A percentile compares a stretch with the other conserved stretches of the same genome.
phyloP scores from a whole-genome alignment of 2,888 invertebrate genomes.

The Antheraea yamamai region DNA sequence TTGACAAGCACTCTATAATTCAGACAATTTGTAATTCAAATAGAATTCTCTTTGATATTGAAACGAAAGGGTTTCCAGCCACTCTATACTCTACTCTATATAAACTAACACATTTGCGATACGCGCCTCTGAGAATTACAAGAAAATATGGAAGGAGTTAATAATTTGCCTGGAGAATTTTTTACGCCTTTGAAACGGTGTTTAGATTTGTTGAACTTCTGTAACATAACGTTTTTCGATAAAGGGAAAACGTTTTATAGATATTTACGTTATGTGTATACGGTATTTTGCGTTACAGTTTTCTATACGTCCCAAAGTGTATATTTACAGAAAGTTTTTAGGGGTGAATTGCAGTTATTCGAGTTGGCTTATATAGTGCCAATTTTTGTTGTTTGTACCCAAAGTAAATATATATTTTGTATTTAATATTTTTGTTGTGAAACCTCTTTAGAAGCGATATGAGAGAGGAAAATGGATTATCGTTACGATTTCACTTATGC shows the following conservation, averaged over 20 bases:
- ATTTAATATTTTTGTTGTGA: neutral
- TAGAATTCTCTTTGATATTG: constrained; percentile 9
- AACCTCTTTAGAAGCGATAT: no score
- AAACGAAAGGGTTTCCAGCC: constrained; percentile 4
- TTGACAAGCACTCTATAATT: constrained; percentile 4
- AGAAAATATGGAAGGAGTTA: constrained; percentile 29
- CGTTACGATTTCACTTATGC: no score
- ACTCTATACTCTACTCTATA: no score
- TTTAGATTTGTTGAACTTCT: constrained; percentile 32
- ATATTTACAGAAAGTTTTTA: constrained; percentile 31
- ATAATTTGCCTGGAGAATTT: constrained; percentile 35
- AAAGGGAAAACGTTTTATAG: constrained; percentile 23
- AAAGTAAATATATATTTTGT: constrained; percentile 34
- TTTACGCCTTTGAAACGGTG: constrained; percentile 30
- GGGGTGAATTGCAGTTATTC: constrained; percentile 31
- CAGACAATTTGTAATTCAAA: constrained; percentile 12
- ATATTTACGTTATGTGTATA: constrained; percentile 28
- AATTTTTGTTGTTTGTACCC: constrained; percentile 36
- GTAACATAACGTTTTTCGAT: constrained; percentile 33
- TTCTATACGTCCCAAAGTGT: constrained; percentile 30
- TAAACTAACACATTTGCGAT: neutral
- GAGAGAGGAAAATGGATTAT: no score
- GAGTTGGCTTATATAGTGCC: constrained; percentile 38
- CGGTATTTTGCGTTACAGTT: constrained; percentile 26
- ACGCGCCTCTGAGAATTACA: neutral